Base-by-base conservation (phyloP, 2,113 vertebrate species). In the Todiramphus saurophagus region DNA sequence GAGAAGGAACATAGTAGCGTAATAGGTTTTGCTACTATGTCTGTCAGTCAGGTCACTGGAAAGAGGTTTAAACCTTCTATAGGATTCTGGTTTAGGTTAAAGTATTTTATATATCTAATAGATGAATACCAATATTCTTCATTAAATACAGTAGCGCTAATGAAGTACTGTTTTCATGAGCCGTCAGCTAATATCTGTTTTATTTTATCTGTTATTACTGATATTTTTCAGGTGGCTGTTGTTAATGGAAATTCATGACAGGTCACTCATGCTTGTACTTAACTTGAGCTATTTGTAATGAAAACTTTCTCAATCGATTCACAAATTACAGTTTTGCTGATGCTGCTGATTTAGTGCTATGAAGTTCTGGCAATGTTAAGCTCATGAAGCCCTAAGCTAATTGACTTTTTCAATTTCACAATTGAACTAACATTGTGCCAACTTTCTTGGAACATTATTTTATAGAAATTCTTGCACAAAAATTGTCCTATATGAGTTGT, bases 261-360 rank as follows among this genome's bases (percentile, higher is more conserved):
- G 58, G 39, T 85, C 31, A 72, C 50, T 87, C 43, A 12, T 94
- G 63, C 56, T 96, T 95, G 63, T 92, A 87, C 56, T 64, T 94
- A 90, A 84, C 67, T 91, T 87, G n/a, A 78, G 31, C 50, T 83
- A 59, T 94, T 94, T 89, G 43, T 86, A 89, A 85, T 79, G 78
- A 89, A 95, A 96, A 93, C 39, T 82, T 90, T 90, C 92, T 95
- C 79, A 89, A 13, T 95, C 85, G 88, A 14, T 87, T 95, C 63
- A 93, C 18, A 87, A 68, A 82, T 53, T 82, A 33, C 51, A 70
- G 43, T 93, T 88, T 75, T 87, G 67, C 82, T 96, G 74, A 82
- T 60, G 55, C 19, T 86, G 76, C 93, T 93, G 67, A 30, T 97
- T 89, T 81, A 13, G 33, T 64, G 59, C 43, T 87, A 5, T 87